phyloP scores from a whole-genome alignment of 2,797 vertebrate species.

The Sebastes trivittatus region DNA sequence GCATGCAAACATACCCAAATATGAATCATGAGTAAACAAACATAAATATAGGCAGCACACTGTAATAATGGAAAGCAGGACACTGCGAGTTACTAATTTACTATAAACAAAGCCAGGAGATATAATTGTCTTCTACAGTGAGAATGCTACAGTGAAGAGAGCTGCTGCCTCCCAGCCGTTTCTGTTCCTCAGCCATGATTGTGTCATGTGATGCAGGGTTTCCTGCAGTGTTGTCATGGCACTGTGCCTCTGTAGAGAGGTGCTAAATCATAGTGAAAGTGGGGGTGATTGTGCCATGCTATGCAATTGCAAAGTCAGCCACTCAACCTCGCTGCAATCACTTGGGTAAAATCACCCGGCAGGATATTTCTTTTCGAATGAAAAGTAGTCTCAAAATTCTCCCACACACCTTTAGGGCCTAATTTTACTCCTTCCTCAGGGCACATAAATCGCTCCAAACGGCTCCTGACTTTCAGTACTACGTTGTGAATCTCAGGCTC shows the following conservation, averaged over 20 bases:
- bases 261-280: background rate
- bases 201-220: background rate
- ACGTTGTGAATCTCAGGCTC: background rate
- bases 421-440: background rate
- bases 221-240: background rate
- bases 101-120: background rate
- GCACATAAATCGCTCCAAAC: background rate
- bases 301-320: background rate
- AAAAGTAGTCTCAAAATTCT: background rate
- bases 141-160: background rate
- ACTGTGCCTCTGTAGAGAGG: background rate
- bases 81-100: background rate
- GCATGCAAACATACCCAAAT: background rate
- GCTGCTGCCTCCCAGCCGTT: background rate
- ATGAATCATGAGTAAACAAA: background rate
- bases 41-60: background rate
- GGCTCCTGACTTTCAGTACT: background rate
- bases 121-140: background rate
- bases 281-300: background rate
- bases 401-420: background rate
- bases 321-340: background rate
- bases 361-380: background rate
- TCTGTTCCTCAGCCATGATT: background rate
- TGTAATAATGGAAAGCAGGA: background rate
- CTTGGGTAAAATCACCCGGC: background rate